Evolutionary conservation across 2,888 invertebrate species (phyloP).

Genomic region (Andrena dorsata): DNA sequence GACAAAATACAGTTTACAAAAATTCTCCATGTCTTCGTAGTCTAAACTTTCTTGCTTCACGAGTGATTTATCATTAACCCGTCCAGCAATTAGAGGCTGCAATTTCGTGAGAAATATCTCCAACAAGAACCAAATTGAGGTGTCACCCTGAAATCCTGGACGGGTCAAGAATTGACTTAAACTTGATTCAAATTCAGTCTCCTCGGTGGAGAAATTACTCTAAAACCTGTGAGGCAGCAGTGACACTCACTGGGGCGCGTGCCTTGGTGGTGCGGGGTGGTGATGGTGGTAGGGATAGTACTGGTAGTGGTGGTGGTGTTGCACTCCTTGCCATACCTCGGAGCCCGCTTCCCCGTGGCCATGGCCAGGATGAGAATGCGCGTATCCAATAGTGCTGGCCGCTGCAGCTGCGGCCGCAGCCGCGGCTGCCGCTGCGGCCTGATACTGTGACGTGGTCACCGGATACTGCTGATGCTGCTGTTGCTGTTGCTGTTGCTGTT

Average conservation of each 20-base stretch:
- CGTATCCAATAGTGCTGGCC: constrained; percentile 76
- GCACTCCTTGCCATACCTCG: constrained; percentile 88
- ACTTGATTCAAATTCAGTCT: background rate
- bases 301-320: constrained; percentile 88
- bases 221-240: constrained; percentile 82
- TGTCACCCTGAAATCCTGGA: background rate
- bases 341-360: constrained; percentile 85
- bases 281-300: constrained; percentile 89
- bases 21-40: background rate
- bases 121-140: background rate
- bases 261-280: constrained; percentile 85
- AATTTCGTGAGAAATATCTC: background rate
- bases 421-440: constrained; percentile 71
- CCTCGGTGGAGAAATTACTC: constrained; percentile 61
- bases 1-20: background rate
- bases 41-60: constrained; percentile 1
- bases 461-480: constrained; percentile 80
- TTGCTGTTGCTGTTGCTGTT: constrained; percentile 80
- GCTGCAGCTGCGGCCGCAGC: constrained; percentile 68
- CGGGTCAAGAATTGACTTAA: constrained; percentile 7
- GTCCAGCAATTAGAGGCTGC: background rate
- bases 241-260: constrained; percentile 87
- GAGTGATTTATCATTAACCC: constrained; percentile 9
- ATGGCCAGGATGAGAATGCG: constrained; percentile 83
- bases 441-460: constrained; percentile 80